Conservation (phyloP, 1,140 invertebrate genomes). For the Cydia strobilella region DNA sequence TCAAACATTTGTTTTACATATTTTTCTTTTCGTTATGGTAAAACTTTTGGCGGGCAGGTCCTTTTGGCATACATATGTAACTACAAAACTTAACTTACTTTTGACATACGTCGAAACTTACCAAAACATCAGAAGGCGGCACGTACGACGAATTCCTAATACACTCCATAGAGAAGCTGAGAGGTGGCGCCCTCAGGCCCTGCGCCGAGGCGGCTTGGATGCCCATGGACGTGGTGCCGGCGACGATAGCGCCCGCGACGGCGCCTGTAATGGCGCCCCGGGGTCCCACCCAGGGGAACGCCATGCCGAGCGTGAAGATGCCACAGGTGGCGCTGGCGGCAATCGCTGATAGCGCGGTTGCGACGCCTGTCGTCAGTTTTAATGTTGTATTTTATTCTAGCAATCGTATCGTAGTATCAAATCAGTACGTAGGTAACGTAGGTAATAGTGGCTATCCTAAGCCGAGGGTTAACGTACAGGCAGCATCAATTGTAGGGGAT, state of each 20-base stretch:
- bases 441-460: no score
- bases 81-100: no score
- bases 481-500: no score
- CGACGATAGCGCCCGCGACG: conserved; percentile 80
- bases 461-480: no score
- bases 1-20: no score
- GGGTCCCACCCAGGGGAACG: conserved; percentile 90
- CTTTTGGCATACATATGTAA: no score
- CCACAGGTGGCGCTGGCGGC: conserved; percentile 92
- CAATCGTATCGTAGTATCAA: neutral
- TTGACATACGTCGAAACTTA: neutral
- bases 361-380: conserved; percentile 81
- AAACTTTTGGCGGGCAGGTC: no score
- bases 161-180: conserved; percentile 50
- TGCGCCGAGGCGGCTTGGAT: conserved; percentile 68
- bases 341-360: conserved; percentile 89
- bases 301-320: conserved; percentile 92
- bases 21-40: no score
- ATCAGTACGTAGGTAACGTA: no score
- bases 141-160: conserved; percentile 45
- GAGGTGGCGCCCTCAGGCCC: conserved; percentile 54
- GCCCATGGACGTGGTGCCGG: conserved; percentile 81
- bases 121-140: neutral
- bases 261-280: conserved; percentile 82
- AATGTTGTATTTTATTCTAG: conserved; percentile 6